Base-by-base conservation (phyloP, 2,888 invertebrate species). In the Dryocosmus kuriphilus region DNA sequence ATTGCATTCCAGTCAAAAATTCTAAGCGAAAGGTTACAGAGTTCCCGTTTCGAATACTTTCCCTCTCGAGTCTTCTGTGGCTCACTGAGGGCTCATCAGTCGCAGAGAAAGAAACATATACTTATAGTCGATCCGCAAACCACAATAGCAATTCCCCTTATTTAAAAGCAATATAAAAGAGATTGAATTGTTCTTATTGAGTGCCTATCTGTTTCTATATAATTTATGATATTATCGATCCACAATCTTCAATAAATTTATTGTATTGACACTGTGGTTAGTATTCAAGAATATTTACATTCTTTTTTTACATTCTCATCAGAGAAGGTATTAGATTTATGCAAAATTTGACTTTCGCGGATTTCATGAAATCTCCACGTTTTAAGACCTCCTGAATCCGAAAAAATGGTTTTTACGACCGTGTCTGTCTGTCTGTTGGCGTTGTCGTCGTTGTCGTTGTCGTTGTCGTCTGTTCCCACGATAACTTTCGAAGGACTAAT, bases 1-100 rank as follows among this genome's bases (percentile, higher is more conserved):
- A 71, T 71, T 71, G 46, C 41, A 71, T 71, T 51, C 67, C 9
- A 81, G 76, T 79, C 80, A 78, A 80, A 83, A 83, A 80, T 83
- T 82, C 81, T 80, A 81, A 81, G 80, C 83, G 79, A 83, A 83
- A 83, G 83, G 83, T 83, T 83, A 83, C 75, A 11, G 77, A 83
- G 81, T 81, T 83, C 80, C 80, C 80, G 83, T 80, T 83, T 82
- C 79, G 77, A 75, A 83, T 80, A 80, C 82, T 82, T 82, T 82
- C 83, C 80, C 83, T 83, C 81, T 83, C 83, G 77, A 81, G 75
- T 71, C 30, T 11, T 71, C 67, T 19, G 27, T n/a, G 46, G 46
- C 16, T 67, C 41, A 16, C 22, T 24, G 41, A 35, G 38, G 11
- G 61, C 51, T 63, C 41, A 55, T 71, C 81, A 77, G 73, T 74